phyloP scores from a whole-genome alignment of 2,888 invertebrate genomes.

The Pecten maximus region DNA sequence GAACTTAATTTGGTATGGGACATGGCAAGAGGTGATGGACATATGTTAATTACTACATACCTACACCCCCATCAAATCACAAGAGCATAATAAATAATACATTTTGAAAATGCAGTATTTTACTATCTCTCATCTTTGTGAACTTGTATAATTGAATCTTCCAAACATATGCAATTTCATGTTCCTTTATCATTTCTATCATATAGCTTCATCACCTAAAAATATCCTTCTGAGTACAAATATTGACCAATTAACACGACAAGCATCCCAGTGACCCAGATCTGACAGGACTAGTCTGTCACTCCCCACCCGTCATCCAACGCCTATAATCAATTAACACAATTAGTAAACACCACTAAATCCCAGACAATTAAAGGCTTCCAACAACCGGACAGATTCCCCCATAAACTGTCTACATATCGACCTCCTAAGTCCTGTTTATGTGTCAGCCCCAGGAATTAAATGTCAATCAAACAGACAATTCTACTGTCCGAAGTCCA shows the following conservation, averaged over 20 bases:
- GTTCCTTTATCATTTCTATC: neutral
- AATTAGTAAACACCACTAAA: constrained; percentile 13
- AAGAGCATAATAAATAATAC: too few relatives aligned
- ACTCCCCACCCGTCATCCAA: neutral
- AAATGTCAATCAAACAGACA: neutral
- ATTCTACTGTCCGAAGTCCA: neutral
- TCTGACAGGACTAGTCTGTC: neutral
- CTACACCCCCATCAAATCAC: too few relatives aligned
- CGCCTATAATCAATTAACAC: constrained; percentile 17
- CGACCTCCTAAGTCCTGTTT: neutral
- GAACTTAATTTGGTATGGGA: too few relatives aligned
- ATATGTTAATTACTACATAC: too few relatives aligned
- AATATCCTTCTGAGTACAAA: neutral
- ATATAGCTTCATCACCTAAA: neutral
- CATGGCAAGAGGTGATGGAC: too few relatives aligned
- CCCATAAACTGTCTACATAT: neutral
- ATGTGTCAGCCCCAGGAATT: neutral
- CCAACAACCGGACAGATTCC: neutral
- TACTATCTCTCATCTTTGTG: too few relatives aligned
- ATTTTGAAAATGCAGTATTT: too few relatives aligned
- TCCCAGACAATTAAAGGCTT: constrained; percentile 2
- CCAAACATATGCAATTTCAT: too few relatives aligned
- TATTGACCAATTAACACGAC: neutral
- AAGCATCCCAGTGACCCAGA: neutral
- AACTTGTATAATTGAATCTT: too few relatives aligned